phyloP scores from a whole-genome alignment of 2,888 invertebrate genomes.

The Enchytraeus crypticus region DNA sequence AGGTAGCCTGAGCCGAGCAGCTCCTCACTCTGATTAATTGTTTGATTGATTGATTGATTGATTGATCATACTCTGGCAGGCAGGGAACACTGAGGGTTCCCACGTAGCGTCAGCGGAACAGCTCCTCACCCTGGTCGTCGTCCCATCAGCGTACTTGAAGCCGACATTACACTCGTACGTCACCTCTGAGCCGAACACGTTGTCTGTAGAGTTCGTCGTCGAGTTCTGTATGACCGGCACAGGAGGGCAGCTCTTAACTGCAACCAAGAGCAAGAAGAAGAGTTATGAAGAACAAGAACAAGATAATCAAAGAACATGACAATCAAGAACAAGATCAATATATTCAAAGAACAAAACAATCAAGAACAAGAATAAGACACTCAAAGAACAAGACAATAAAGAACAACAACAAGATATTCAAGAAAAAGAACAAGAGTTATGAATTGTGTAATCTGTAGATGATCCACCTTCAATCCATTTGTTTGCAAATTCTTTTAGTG shows the following conservation, averaged over 20 bases:
- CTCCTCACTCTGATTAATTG: too few relatives aligned
- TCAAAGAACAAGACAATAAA: too few relatives aligned
- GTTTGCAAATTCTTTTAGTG: too few relatives aligned
- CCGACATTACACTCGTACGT: conserved; percentile 22
- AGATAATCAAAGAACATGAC: neutral
- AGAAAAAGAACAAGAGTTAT: too few relatives aligned
- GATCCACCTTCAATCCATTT: too few relatives aligned
- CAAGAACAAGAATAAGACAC: too few relatives aligned
- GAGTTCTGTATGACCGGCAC: conserved; percentile 10
- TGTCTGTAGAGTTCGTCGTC: conserved; percentile 10
- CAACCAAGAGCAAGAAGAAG: neutral
- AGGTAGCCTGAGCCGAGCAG: too few relatives aligned
- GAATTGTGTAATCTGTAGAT: too few relatives aligned
- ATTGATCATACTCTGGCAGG: too few relatives aligned
- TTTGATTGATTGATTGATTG: too few relatives aligned
- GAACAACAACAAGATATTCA: too few relatives aligned
- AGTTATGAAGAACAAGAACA: neutral
- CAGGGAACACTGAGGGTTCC: conserved; percentile 12
- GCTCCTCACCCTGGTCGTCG: conserved; percentile 7
- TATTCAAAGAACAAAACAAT: too few relatives aligned
- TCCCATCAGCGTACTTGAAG: conserved; percentile 18
- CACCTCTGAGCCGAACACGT: conserved; percentile 16
- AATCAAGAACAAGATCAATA: neutral
- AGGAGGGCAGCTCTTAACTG: conserved; percentile 21
- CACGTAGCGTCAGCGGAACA: conserved; percentile 19